Evolutionary conservation across 2,113 vertebrate genomes (phyloP), one percentile per base, ranked within the genome.

Genomic region (Ancistrus triradiatus): DNA sequence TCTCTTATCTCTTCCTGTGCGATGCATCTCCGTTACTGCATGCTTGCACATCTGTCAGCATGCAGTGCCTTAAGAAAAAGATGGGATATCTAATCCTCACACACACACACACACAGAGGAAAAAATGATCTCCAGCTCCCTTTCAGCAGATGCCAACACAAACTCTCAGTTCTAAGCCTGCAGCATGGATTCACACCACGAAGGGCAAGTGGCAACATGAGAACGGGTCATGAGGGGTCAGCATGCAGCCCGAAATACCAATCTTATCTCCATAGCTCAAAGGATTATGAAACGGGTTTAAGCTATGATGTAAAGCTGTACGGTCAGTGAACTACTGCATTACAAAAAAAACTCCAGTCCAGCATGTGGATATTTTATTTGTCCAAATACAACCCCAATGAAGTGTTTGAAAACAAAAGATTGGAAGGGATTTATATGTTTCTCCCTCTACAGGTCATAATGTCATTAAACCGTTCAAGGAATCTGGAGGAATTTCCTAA

Each of bases 251-350:
- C 27, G 22, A 11, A 42, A 42, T 13, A 18, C 25, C 17, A n/a
- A 7, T 38, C 17, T 52, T 7, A 27, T 9, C 19, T 31, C 11
- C 5, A 59, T 10, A 40, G 21, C 10, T 27, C 10, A 28, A 28
- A 24, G 14, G 27, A 13, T 21, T 58, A 52, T 17, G 7, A n/a
- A 25, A 21, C 15, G 14, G 18, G 46, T 31, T 18, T 44, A 31
- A 51, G 25, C 35, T 27, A n/a, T 59, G 14, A 35, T 66, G 42
- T 18, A 66, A 47, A 14, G 3, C 31, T 52, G 4, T 46, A 24
- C 14, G 35, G 35, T 37, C 14, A 11, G 9, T 37, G n/a, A n/a
- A n/a, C n/a, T n/a, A n/a, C n/a, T n/a, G n/a, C n/a, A n/a, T n/a
- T n/a, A n/a, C n/a, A n/a, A n/a, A n/a, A n/a, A n/a, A n/a, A n/a